These are phyloP conservation scores for Aporophyla nigra DNA, from an alignment of 2,888 invertebrate genomes.

Conservation along the genomic window DNA sequence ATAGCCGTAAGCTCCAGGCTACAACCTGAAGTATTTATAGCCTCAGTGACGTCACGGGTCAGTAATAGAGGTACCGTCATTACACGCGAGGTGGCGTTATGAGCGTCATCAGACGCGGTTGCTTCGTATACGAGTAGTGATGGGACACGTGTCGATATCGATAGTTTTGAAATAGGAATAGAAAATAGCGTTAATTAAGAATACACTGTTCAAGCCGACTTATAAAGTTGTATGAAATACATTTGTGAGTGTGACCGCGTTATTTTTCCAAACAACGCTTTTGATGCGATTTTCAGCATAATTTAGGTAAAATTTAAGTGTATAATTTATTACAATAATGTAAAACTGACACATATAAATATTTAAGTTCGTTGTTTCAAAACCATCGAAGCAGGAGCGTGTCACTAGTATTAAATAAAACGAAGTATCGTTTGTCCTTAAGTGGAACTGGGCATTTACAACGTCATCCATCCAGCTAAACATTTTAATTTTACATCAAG, in stretches of 20 bases:
- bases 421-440: background rate
- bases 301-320: background rate
- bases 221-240: background rate
- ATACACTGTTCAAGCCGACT: background rate
- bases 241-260: background rate
- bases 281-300: background rate
- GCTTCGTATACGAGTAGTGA: slow-evolving; percentile 71
- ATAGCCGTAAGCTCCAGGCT: slow-evolving; percentile 23
- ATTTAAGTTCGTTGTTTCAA: background rate
- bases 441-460: background rate
- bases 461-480: background rate
- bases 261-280: background rate
- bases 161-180: slow-evolving; percentile 8
- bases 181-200: background rate
- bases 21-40: slow-evolving; percentile 37
- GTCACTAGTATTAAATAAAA: background rate
- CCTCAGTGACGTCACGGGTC: slow-evolving; percentile 49
- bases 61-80: slow-evolving; percentile 63
- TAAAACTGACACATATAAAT: background rate
- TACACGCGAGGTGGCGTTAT: slow-evolving; percentile 65
- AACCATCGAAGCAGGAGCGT: background rate
- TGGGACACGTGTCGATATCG: slow-evolving; percentile 53
- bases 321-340: background rate
- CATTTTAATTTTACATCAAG: background rate
- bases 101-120: slow-evolving; percentile 65